Evolutionary conservation across 1,140 invertebrate species (phyloP), one percentile per base, ranked within the genome.

Genomic region (Pseudomyrmex pallidus): DNA sequence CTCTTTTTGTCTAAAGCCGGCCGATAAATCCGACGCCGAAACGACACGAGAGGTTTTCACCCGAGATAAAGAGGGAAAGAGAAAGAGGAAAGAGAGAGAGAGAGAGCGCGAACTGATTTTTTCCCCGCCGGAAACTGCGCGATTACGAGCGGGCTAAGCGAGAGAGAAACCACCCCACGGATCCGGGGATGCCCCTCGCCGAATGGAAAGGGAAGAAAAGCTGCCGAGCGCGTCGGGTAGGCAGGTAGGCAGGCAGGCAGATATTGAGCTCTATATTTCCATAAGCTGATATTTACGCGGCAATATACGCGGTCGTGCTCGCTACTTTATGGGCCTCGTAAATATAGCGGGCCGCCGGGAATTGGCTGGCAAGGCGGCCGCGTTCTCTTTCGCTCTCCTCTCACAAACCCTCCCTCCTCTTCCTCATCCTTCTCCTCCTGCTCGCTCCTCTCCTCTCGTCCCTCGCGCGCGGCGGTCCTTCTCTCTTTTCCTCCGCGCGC

Each of bases 251-350:
- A 85, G 90, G 89, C 91, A 91, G 93, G 93, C 94, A 94, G 93
- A 95, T 94, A 94, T 95, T 95, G 94, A 94, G 94, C 94, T 94
- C 94, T 95, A 94, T 94, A 95, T 95, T 95, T 95, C 94, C 94
- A 94, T 95, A 95, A 95, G 94, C 93, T 95, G 92, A 94, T 94
- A 95, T 95, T 95, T 94, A 94, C 94, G 93, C 91, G 93, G 94
- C 93, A 94, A 94, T 94, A 94, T 94, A 94, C 93, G 92, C 92
- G 92, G 92, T 90, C 92, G 92, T 92, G 91, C 90, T 90, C 92
- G 91, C 91, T 93, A 94, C 91, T 95, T 95, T 94, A 95, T 93
- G 94, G 93, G 90, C 90, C 91, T 94, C 94, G 94, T 95, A 95
- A 95, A 95, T 95, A 94, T 92, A 92, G 91, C 92, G 90, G 91